Conservation (phyloP, 2,797 vertebrate species). For the Pseudochaenichthys georgianus region DNA sequence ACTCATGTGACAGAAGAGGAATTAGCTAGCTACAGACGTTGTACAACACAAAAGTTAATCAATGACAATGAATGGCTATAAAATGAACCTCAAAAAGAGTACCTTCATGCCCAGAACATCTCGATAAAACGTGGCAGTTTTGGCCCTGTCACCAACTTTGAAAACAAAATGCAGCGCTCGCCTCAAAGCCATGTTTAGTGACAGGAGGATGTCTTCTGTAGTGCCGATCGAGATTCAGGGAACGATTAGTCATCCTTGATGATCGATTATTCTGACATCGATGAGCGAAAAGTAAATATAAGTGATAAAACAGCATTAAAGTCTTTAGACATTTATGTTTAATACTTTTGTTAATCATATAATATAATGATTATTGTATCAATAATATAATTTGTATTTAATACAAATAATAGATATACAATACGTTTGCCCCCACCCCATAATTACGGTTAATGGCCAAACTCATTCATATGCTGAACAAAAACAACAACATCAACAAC, state of each 20-base stretch:
- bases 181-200: constrained; percentile 75
- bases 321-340: too few species aligned
- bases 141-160: constrained; percentile 91
- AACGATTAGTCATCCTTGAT: constrained; percentile 48
- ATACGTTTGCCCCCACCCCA: neutral
- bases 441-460: constrained; percentile 33
- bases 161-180: constrained; percentile 94
- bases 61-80: neutral
- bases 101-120: constrained; percentile 96
- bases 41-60: constrained; percentile 21
- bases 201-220: neutral
- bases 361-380: too few species aligned
- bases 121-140: constrained; percentile 89
- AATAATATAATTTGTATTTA: too few species aligned
- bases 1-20: neutral
- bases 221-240: neutral
- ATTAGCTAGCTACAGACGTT: neutral
- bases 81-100: neutral
- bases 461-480: neutral
- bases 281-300: constrained; percentile 16
- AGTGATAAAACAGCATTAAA: neutral
- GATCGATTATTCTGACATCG: constrained; percentile 68
- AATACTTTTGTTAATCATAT: too few species aligned
- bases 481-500: fast-evolving
- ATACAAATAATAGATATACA: neutral